Evolutionary conservation across 2,888 invertebrate species (phyloP).

Genomic region (Meteorus colon): DNA sequence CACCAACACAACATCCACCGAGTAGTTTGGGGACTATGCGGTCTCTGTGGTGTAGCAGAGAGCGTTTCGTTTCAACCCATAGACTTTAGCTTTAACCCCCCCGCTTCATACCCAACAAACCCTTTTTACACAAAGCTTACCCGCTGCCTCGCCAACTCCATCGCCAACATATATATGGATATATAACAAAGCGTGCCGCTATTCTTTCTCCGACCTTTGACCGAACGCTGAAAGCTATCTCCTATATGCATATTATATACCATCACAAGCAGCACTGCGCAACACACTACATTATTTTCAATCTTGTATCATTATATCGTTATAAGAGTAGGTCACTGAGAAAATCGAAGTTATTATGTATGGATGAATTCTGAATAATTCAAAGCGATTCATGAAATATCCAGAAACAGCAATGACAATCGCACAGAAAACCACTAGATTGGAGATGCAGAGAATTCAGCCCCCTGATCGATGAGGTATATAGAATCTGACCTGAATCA

Average conservation of each 20-base stretch:
- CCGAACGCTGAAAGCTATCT: conserved; percentile 17
- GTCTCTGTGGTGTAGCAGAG: conserved; percentile 41
- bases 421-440: too few relatives aligned
- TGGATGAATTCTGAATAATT: not conserved
- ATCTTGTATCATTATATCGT: not conserved
- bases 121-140: conserved; percentile 16
- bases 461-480: too few relatives aligned
- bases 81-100: not conserved
- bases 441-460: too few relatives aligned
- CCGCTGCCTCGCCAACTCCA: not conserved
- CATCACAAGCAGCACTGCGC: not conserved
- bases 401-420: too few relatives aligned
- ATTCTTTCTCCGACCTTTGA: conserved; percentile 20
- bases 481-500: too few relatives aligned
- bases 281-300: not conserved
- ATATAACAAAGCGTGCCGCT: not conserved
- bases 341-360: not conserved
- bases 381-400: too few relatives aligned
- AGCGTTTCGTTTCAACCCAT: conserved; percentile 32
- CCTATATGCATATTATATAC: not conserved
- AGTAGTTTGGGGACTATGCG: conserved; percentile 46
- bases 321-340: not conserved
- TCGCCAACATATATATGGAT: not conserved
- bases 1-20: conserved; percentile 29
- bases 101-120: not conserved